Percentiles rank a stretch among this genome's conserved stretches.
Evolutionary conservation across 2,888 invertebrate genomes (phyloP).

Genomic region (Galerucella pusilla): DNA sequence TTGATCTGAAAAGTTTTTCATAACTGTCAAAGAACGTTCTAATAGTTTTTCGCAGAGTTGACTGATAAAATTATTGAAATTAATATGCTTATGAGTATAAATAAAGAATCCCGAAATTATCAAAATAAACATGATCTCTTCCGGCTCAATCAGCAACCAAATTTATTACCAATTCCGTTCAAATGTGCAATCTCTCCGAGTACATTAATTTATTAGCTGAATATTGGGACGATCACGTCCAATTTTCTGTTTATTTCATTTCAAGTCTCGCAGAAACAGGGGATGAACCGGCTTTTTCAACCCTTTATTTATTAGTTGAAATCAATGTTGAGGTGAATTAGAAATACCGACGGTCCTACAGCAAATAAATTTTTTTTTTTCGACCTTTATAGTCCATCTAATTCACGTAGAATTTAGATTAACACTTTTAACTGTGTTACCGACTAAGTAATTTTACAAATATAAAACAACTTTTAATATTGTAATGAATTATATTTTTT

Average conservation of each 20-base stretch:
- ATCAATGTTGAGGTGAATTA: constrained; percentile 63
- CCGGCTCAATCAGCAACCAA: constrained; percentile 21
- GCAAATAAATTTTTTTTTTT: constrained; percentile 53
- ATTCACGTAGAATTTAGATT: constrained; percentile 57
- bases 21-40: no score
- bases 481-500: no score
- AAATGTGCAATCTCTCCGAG: constrained; percentile 20
- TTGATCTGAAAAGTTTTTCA: no score
- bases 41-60: no score
- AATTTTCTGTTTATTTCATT: constrained; percentile 55
- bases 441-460: neutral
- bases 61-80: neutral
- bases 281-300: constrained; percentile 58
- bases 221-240: constrained; percentile 48
- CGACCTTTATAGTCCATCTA: constrained; percentile 62
- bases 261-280: constrained; percentile 50
- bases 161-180: constrained; percentile 20
- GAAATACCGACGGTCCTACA: constrained; percentile 41
- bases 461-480: no score
- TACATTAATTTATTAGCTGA: constrained; percentile 49
- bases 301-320: constrained; percentile 61
- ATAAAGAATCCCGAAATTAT: constrained; percentile 7
- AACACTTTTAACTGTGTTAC: constrained; percentile 17
- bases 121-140: constrained; percentile 17
- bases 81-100: neutral